These are phyloP conservation scores for Ctenodactylus gundi DNA, from an alignment of 2,113 vertebrate species.

Conservation along the genomic window DNA sequence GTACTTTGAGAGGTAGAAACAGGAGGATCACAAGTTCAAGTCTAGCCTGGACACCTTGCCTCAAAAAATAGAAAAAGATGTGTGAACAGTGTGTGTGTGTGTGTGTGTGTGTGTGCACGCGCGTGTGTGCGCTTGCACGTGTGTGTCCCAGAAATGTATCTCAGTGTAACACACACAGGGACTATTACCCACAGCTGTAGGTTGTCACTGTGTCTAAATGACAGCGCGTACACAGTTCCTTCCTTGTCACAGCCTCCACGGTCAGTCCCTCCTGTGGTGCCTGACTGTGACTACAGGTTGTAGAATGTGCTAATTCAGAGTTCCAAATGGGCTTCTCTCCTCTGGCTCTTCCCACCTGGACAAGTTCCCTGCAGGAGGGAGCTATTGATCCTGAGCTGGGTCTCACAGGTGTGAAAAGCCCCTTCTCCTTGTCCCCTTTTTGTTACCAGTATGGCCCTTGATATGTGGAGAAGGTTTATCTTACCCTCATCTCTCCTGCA, in stretches of 20 bases:
- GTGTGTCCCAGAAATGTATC: too few relatives aligned
- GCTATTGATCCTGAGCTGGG: accelerated
- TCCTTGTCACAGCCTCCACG: accelerated
- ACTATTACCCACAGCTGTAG: accelerated
- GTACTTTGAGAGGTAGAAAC: background rate
- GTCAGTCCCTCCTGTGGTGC: background rate
- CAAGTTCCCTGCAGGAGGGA: background rate
- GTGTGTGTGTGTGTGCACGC: too few relatives aligned
- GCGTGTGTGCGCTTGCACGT: too few relatives aligned
- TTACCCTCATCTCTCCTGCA: background rate
- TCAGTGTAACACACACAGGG: too few relatives aligned
- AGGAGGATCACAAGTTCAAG: background rate
- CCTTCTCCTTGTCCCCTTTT: background rate
- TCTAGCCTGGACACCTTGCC: background rate
- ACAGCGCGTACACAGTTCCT: accelerated
- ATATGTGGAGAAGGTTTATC: background rate
- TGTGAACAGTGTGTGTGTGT: too few relatives aligned
- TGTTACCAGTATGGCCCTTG: background rate
- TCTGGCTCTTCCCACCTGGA: background rate
- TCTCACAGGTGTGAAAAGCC: background rate
- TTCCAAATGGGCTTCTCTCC: background rate
- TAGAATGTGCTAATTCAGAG: background rate
- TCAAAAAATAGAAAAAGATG: too few relatives aligned
- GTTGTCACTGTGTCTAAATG: accelerated
- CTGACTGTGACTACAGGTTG: background rate